Evolutionary conservation across 2,113 vertebrate species (phyloP).

Genomic region (Poecilia latipinna): DNA sequence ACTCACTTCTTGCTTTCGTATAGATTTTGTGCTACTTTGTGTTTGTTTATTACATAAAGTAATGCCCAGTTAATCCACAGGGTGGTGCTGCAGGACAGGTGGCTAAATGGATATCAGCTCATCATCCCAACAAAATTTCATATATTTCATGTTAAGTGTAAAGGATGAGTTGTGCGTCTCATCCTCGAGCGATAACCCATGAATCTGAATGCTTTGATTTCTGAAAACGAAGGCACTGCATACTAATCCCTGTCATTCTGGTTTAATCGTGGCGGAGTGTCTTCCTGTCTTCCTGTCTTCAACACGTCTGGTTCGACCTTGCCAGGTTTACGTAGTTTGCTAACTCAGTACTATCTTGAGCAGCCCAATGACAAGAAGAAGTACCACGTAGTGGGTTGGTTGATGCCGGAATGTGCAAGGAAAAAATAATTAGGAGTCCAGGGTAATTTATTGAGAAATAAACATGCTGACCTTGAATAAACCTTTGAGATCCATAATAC

Average conservation of each 20-base stretch:
- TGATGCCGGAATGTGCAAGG: not conserved
- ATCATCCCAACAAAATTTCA: slow-evolving; percentile 16
- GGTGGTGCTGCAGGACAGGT: slow-evolving; percentile 55
- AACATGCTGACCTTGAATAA: slow-evolving; percentile 54
- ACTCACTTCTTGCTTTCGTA: not conserved
- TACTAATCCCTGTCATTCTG: not conserved
- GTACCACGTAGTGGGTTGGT: slow-evolving; percentile 5
- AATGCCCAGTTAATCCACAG: slow-evolving; percentile 26
- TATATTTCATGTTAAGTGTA: slow-evolving; percentile 20
- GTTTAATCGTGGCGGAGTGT: not conserved
- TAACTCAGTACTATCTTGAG: slow-evolving; percentile 26
- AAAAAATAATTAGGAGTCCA: slow-evolving; percentile 32
- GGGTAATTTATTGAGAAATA: slow-evolving; percentile 50
- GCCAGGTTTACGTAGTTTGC: slow-evolving; percentile 34
- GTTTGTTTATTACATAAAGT: too few species aligned
- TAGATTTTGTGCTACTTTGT: not conserved
- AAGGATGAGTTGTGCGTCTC: slow-evolving; percentile 4
- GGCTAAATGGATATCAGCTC: not conserved
- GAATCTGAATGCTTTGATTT: slow-evolving; percentile 15
- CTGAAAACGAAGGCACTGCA: not conserved
- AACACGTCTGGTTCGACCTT: slow-evolving; percentile 3
- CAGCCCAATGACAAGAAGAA: slow-evolving; percentile 29
- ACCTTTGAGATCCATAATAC: slow-evolving; percentile 51
- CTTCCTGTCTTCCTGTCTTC: not conserved
- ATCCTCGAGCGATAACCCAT: slow-evolving; percentile 10